phyloP scores from a whole-genome alignment of 30 jellyfish, hydroid and myxozoan species.

The Aurelia sp. region DNA sequence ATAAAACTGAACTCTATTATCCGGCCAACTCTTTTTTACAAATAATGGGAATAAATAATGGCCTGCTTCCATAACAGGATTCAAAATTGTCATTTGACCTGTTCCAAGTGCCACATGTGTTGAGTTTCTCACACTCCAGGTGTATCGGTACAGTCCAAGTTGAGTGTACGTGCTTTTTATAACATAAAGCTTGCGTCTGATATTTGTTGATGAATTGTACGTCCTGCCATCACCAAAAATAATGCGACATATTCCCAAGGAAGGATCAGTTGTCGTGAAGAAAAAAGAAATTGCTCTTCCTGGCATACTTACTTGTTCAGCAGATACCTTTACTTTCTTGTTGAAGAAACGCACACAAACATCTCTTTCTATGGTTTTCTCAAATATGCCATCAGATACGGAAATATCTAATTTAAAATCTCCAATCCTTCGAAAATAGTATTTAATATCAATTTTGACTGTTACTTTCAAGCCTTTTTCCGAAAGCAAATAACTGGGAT shows the following conservation, averaged over 20 bases:
- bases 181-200: not conserved
- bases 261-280: not conserved
- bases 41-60: too few species aligned
- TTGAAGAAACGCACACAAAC: not conserved
- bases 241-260: too few species aligned
- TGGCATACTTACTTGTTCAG: too few species aligned
- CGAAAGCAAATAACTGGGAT: not conserved
- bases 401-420: not conserved
- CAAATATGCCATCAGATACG: not conserved
- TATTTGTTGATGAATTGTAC: not conserved
- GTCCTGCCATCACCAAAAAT: not conserved
- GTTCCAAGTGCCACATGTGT: not conserved
- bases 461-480: slow-evolving; percentile 32
- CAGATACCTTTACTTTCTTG: not conserved
- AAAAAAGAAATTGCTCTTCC: not conserved
- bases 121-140: slow-evolving; percentile 1
- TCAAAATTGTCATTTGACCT: too few species aligned
- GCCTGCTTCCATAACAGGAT: too few species aligned
- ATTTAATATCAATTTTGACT: not conserved
- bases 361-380: not conserved
- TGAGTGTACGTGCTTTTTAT: not conserved
- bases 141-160: not conserved
- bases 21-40: too few species aligned
- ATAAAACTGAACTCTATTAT: too few species aligned
- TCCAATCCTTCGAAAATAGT: not conserved